Percentiles rank a stretch among this genome's conserved stretches.
Evolutionary conservation across 2,797 vertebrate species (phyloP).

Genomic region (Gymnothorax javanicus): DNA sequence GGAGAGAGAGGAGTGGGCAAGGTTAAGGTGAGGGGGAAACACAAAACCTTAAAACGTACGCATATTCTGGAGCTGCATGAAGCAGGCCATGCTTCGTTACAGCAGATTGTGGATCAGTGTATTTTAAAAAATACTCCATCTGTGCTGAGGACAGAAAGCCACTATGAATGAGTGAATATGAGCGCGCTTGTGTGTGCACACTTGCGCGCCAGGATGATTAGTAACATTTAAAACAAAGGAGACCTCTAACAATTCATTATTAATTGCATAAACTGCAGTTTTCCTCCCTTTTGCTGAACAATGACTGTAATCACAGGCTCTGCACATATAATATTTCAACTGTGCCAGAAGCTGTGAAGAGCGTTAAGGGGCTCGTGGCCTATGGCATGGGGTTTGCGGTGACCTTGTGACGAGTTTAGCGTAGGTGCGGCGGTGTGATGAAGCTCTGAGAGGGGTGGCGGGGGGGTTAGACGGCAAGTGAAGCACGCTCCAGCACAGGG

Average conservation of each 20-base stretch:
- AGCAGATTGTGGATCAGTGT: not conserved
- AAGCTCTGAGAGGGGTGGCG: not conserved
- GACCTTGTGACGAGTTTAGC: not conserved
- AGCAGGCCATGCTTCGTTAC: not conserved
- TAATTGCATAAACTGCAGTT: not conserved
- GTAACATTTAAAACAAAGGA: not conserved
- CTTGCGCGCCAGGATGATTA: conserved; percentile 24
- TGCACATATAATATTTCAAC: not conserved
- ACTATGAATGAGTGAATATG: conserved; percentile 19
- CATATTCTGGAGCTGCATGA: not conserved
- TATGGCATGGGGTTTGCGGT: not conserved
- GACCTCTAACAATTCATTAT: not conserved
- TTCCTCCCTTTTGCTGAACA: not conserved
- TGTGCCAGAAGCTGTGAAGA: not conserved
- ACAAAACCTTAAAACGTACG: not conserved
- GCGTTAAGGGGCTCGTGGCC: not conserved
- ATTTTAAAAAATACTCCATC: not conserved
- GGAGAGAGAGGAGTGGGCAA: too few species aligned
- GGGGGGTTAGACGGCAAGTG: not conserved
- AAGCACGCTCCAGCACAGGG: not conserved
- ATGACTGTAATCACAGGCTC: not conserved
- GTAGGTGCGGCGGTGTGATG: not conserved
- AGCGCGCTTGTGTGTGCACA: conserved; percentile 31
- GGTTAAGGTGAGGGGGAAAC: too few species aligned
- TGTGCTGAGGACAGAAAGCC: conserved; percentile 11